Evolutionary conservation across 2,113 vertebrate genomes (phyloP).

Genomic region (Dipodomys ordii): DNA sequence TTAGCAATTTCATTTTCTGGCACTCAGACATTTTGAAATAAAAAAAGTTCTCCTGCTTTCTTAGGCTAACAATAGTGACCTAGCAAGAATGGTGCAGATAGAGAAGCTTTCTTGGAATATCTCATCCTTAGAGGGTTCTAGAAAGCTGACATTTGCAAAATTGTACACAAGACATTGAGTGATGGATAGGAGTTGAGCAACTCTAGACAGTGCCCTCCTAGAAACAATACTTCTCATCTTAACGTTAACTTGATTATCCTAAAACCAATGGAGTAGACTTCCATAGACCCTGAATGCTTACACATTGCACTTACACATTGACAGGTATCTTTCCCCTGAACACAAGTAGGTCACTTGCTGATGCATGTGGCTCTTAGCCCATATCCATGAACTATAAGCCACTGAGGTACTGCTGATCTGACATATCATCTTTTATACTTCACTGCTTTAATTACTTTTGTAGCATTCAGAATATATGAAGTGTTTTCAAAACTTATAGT

Average conservation of each 20-base stretch:
- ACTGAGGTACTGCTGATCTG: background rate
- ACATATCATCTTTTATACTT: background rate
- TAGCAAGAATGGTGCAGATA: background rate
- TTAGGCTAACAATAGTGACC: background rate
- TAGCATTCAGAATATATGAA: background rate
- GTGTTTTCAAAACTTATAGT: background rate
- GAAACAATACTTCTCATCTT: background rate
- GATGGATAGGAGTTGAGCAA: background rate
- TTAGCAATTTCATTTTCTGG: background rate
- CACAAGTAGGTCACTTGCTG: background rate
- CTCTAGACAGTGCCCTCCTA: background rate
- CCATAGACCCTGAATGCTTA: background rate
- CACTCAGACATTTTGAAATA: background rate
- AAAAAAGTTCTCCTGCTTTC: background rate
- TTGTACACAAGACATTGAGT: background rate
- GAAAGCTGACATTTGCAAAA: background rate
- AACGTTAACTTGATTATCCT: background rate
- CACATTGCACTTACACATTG: background rate
- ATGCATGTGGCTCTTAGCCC: background rate
- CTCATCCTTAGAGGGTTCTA: background rate
- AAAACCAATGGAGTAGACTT: background rate
- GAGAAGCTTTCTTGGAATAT: background rate
- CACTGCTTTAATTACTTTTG: background rate
- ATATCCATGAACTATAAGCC: background rate
- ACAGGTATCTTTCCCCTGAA: background rate